phyloP scores from a whole-genome alignment of 2,888 invertebrate species.

The Thumatha senex region DNA sequence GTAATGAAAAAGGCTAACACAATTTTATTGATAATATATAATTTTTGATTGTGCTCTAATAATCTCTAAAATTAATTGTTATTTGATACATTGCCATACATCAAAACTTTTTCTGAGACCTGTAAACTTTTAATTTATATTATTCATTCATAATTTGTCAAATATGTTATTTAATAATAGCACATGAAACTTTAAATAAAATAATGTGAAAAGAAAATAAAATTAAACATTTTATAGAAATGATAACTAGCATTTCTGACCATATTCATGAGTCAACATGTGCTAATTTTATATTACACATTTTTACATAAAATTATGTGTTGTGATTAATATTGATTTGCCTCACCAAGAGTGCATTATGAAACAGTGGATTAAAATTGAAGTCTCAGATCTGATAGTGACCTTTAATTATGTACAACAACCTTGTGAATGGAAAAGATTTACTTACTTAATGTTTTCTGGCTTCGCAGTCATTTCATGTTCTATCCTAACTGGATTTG shows the following conservation, averaged over 20 bases:
- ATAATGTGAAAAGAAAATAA: not conserved
- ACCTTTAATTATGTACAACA: not conserved
- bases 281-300: not conserved
- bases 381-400: not conserved
- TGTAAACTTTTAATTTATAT: no score
- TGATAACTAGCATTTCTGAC: not conserved
- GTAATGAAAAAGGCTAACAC: no score
- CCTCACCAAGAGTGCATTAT: no score
- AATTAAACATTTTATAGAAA: not conserved
- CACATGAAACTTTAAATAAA: conserved; percentile 3
- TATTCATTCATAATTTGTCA: no score
- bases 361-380: not conserved
- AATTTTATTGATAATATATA: no score
- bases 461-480: conserved; percentile 3
- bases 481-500: conserved; percentile 26
- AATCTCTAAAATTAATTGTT: no score
- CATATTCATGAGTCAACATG: conserved; percentile 1
- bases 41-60: no score
- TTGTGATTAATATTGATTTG: no score
- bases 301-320: not conserved
- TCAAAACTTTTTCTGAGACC: no score
- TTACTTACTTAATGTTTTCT: not conserved
- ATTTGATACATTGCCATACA: no score
- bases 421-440: not conserved
- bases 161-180: not conserved